These are phyloP conservation scores for Sympetrum striolatum DNA, from an alignment of 2,888 invertebrate species.

Conservation along the genomic window DNA sequence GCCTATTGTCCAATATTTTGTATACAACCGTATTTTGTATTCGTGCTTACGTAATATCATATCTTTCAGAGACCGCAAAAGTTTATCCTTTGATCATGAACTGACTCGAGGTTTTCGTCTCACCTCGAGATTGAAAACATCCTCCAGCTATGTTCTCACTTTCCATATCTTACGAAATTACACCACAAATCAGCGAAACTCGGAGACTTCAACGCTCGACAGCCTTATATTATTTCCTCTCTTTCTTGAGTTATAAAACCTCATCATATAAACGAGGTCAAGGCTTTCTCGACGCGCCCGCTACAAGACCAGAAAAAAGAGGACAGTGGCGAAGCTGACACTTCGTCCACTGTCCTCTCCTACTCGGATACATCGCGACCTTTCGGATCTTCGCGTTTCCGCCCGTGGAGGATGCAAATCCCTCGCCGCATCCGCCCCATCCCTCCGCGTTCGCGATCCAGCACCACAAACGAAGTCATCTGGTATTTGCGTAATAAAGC, in stretches of 20 bases:
- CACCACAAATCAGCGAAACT: background rate
- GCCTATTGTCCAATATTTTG: background rate
- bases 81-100: background rate
- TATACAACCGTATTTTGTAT: background rate
- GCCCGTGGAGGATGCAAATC: background rate
- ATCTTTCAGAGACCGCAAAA: too few relatives aligned
- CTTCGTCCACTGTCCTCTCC: background rate
- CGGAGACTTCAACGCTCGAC: slow-evolving; percentile 16
- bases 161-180: background rate
- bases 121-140: background rate
- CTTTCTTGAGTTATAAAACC: background rate
- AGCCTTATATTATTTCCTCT: background rate
- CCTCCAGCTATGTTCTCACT: background rate
- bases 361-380: background rate
- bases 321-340: background rate
- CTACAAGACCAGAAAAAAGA: background rate
- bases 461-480: background rate
- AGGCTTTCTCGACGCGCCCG: slow-evolving; percentile 8
- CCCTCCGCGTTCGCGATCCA: background rate
- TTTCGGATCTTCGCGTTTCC: background rate
- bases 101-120: background rate
- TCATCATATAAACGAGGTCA: slow-evolving; percentile 10
- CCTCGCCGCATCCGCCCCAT: background rate
- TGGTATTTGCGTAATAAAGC: background rate
- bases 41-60: background rate